Evolutionary conservation across 2,113 vertebrate species (phyloP).

Genomic region (Coregonus clupeaformis): DNA sequence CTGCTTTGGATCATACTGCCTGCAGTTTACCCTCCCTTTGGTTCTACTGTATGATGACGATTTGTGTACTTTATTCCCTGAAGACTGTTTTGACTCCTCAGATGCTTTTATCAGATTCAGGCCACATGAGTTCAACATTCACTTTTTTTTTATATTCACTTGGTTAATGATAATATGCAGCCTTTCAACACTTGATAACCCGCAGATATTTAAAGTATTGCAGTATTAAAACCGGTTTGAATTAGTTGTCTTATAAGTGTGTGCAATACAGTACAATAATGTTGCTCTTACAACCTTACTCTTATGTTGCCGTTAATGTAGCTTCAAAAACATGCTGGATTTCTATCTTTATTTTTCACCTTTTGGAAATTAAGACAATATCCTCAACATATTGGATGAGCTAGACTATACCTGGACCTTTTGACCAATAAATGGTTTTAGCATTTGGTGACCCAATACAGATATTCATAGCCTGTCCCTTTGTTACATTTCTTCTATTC

Average conservation of each 20-base stretch:
- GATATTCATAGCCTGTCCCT: background rate
- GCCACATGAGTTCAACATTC: background rate
- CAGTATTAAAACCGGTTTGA: background rate
- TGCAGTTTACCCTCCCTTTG: background rate
- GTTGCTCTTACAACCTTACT: background rate
- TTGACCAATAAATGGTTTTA: background rate
- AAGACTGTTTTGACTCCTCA: background rate
- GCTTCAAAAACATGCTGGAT: background rate
- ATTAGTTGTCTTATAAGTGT: background rate
- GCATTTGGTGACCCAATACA: background rate
- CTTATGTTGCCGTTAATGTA: background rate
- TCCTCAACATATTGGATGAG: background rate
- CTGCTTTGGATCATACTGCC: background rate
- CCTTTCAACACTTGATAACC: background rate
- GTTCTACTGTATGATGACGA: background rate
- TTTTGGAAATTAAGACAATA: background rate
- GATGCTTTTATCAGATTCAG: background rate
- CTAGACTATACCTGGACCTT: background rate
- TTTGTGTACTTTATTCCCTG: background rate
- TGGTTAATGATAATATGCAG: background rate
- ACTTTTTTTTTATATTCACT: background rate
- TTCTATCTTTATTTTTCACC: background rate
- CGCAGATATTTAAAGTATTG: background rate
- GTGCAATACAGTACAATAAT: background rate
- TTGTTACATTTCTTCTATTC: background rate